phyloP scores from a whole-genome alignment of 2,888 invertebrate species.

The Anticlea derivata region DNA sequence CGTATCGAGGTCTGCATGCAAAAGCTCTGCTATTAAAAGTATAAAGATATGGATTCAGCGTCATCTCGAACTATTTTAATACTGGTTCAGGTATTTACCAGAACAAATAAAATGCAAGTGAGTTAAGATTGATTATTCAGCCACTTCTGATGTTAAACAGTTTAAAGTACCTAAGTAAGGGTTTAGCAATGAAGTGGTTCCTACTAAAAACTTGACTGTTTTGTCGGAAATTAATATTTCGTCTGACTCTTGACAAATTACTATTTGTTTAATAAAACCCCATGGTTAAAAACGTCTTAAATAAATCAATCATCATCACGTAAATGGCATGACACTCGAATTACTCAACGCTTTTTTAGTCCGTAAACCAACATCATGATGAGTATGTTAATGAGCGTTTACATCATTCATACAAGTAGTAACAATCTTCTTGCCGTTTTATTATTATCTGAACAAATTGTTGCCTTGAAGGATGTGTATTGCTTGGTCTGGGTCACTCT shows the following conservation, averaged over 20 bases:
- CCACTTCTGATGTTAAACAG: no score
- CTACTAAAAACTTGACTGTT: no score
- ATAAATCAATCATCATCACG: constrained; percentile 15
- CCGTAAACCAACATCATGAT: constrained; percentile 29
- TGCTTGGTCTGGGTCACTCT: constrained; percentile 1
- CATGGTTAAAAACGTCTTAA: background rate
- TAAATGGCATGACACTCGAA: constrained; percentile 26
- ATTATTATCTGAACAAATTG: constrained; percentile 27
- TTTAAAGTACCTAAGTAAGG: no score
- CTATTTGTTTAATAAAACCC: background rate
- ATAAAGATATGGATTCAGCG: background rate
- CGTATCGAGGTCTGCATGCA: constrained; percentile 40
- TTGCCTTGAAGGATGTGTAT: constrained; percentile 24
- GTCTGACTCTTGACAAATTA: background rate
- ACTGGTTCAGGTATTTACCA: background rate
- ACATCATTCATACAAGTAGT: constrained; percentile 29
- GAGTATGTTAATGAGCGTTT: constrained; percentile 33
- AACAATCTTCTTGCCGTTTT: constrained; percentile 26
- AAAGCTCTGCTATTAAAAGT: constrained; percentile 19
- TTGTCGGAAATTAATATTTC: background rate
- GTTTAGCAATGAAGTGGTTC: no score
- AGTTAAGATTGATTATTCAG: no score
- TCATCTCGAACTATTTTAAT: background rate
- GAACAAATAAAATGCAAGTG: no score
- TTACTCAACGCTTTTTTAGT: constrained; percentile 29